Evolutionary conservation across 2,797 vertebrate genomes (phyloP).

Genomic region (Silurus lanzhouensis): DNA sequence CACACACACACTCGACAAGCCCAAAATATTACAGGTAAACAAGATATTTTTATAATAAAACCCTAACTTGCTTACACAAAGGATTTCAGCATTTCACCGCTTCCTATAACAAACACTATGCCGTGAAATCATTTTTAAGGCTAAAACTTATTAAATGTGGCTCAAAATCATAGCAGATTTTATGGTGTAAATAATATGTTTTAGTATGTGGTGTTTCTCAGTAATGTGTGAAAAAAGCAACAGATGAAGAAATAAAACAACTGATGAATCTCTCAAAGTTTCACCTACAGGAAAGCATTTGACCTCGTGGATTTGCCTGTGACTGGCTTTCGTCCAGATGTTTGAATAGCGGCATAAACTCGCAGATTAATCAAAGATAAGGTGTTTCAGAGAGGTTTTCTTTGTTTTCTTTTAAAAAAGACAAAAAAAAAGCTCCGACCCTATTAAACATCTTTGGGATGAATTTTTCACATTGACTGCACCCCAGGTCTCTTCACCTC

Average conservation of each 20-base stretch:
- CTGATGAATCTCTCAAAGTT: constrained; percentile 85
- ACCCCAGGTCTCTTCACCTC: too few relatives aligned
- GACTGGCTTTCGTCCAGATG: constrained; percentile 55
- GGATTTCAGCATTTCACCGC: not conserved
- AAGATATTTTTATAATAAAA: not conserved
- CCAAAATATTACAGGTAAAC: not conserved
- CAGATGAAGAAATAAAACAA: constrained; percentile 84
- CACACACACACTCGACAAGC: not conserved
- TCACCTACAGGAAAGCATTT: constrained; percentile 64
- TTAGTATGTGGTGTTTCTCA: constrained; percentile 71
- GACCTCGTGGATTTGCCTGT: constrained; percentile 50
- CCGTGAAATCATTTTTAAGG: not conserved
- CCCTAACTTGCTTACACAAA: not conserved
- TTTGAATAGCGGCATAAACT: constrained; percentile 53
- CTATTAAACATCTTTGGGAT: too few relatives aligned
- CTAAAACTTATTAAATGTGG: not conserved
- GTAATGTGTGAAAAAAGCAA: constrained; percentile 75
- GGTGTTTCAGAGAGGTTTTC: constrained; percentile 42
- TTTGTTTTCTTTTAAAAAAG: not conserved
- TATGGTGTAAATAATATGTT: constrained; percentile 69
- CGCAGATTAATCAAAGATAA: constrained; percentile 50
- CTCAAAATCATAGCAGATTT: constrained; percentile 3
- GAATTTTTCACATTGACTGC: too few relatives aligned
- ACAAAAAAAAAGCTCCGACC: not conserved
- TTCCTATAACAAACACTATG: not conserved